These are phyloP conservation scores for Pecten maximus DNA, from an alignment of 2,888 invertebrate genomes.

Conservation along the genomic window DNA sequence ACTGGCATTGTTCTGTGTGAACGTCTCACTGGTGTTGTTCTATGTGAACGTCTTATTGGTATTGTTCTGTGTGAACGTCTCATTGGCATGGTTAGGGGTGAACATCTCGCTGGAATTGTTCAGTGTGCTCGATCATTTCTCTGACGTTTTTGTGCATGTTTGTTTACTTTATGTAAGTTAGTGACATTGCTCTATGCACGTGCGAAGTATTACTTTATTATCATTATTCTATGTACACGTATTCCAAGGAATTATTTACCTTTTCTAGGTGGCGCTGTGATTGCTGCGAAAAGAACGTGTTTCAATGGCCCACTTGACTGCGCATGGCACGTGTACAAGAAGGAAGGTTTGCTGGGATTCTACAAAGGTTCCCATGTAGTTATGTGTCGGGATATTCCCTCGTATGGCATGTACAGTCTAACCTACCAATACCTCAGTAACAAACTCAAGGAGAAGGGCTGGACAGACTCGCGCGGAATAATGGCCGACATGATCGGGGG, in stretches of 20 bases:
- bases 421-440: constrained; percentile 84
- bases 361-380: constrained; percentile 80
- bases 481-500: constrained; percentile 79
- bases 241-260: neutral
- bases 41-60: too few species aligned
- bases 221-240: neutral
- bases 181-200: neutral
- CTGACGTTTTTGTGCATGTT: too few species aligned
- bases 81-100: too few species aligned
- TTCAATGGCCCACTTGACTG: constrained; percentile 84
- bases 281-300: neutral
- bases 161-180: too few species aligned
- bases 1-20: too few species aligned
- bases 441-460: constrained; percentile 59
- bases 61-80: too few species aligned
- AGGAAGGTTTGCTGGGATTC: constrained; percentile 75
- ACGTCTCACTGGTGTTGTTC: too few species aligned
- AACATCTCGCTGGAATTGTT: too few species aligned
- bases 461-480: constrained; percentile 68
- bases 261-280: neutral
- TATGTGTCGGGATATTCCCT: constrained; percentile 85
- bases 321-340: constrained; percentile 84
- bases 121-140: too few species aligned
- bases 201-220: neutral
- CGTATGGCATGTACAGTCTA: constrained; percentile 87